Base-by-base conservation (phyloP, 1,140 invertebrate genomes). In the Notospermus geniculatus region DNA sequence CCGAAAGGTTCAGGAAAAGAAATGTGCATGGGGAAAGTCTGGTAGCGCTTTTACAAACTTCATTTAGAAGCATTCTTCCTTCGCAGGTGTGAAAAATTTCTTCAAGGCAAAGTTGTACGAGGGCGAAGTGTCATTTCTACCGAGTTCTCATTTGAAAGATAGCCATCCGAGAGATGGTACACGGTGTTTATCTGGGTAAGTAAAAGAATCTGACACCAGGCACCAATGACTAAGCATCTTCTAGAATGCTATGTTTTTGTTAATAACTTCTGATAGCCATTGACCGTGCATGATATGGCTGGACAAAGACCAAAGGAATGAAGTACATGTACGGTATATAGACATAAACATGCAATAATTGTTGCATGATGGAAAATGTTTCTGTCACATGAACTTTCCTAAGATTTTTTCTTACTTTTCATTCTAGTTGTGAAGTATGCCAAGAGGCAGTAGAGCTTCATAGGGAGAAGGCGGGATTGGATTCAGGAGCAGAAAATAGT, bases 31-130 rank as follows among this genome's bases (percentile, higher is more conserved):
- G 4, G 32, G 15, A n/a, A n/a, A n/a, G n/a, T n/a, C n/a, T n/a
- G n/a, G n/a, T n/a, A n/a, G n/a, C n/a, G 32, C 15, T 36, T 36
- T 15, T 36, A 15, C 32, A 36, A 36, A 36, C 15, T 15, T 15
- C 15, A 36, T 36, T 36, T 36, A 36, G 15, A 4, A 15, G 5
- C 32, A 36, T 50, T 50, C 5, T 50, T 27, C n/a, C n/a, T n/a
- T 19, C 9, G 5, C 66, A 88, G 89, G 89, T 17, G 86, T 90
- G 64, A 90, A 90, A 71, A 88, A 89, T 66, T 86, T 91, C 63
- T 69, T 91, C 1, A 76, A 79, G 0, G 90, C 90, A 70, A 86
- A 85, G 52, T 84, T 88, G 0, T 91, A 91, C 71, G 85, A 88
- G 55, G 89, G 88, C 0, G 89, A 91, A 75, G 84, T 90, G 4